Percentiles rank a stretch among this genome's conserved stretches.
phyloP scores from a whole-genome alignment of 2,888 invertebrate genomes.

The Holacanthella duospinosa region DNA sequence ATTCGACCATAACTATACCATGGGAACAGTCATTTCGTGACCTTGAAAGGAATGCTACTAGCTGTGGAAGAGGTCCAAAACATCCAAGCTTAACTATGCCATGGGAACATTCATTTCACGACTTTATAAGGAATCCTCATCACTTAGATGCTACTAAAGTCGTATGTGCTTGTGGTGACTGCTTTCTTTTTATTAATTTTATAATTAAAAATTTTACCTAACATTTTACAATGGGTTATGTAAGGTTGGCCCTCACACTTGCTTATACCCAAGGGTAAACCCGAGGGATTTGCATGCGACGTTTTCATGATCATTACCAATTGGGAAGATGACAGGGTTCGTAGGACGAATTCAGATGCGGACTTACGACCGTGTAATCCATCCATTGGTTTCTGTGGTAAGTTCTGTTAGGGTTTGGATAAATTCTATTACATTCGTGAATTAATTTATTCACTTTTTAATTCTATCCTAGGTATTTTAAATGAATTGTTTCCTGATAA shows the following conservation, averaged over 20 bases:
- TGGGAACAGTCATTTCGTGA: constrained; percentile 70
- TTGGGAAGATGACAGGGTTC: constrained; percentile 36
- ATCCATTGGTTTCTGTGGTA: constrained; percentile 68
- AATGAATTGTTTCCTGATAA: not conserved
- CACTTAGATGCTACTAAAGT: constrained; percentile 8
- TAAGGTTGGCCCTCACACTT: constrained; percentile 38
- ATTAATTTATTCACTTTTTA: not conserved
- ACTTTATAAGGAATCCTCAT: constrained; percentile 14
- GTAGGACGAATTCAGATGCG: not conserved
- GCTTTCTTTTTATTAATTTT: not conserved
- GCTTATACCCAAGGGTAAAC: constrained; percentile 38
- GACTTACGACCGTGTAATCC: constrained; percentile 49
- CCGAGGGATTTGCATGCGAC: constrained; percentile 38
- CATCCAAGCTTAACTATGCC: constrained; percentile 74
- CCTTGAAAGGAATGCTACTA: constrained; percentile 39
- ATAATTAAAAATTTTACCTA: no score
- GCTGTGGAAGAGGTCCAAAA: constrained; percentile 49
- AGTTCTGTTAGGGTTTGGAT: no score
- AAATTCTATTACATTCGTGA: not conserved
- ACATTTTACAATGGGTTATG: no score
- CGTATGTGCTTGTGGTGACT: constrained; percentile 38
- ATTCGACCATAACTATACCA: constrained; percentile 72
- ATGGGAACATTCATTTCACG: constrained; percentile 66
- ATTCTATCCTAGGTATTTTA: not conserved
- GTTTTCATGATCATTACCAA: constrained; percentile 39